Base-by-base conservation (phyloP, 2,113 vertebrate genomes). In the Atherinomorus stipes region DNA sequence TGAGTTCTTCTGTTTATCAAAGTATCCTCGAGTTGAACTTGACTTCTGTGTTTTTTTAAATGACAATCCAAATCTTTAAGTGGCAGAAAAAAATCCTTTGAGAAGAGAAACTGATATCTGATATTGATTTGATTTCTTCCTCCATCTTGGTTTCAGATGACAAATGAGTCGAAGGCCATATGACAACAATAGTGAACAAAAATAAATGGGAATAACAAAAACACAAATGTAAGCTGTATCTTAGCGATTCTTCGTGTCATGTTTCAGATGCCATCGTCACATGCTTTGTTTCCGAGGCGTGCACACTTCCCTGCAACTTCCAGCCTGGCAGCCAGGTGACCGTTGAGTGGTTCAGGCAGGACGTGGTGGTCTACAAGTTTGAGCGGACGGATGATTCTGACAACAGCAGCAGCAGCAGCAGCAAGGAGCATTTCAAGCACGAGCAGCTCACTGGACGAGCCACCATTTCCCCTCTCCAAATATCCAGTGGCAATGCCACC, bases 301-400 rank as follows among this genome's bases (percentile, higher is more conserved):
- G 93, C 34, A 23, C 90, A 38, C 93, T 96, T 0, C 95, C 95
- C 52, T 96, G 96, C 83, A 23, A 0, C 78, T 96, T 96, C 71
- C 51, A 31, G 18, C 89, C 84, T 7, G 85, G 60, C 0, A 1
- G 53, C 0, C 26, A 84, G 13, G 88, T 88, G 80, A 84, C 85
- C 7, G 80, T 97, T 23, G 75, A 91, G 74, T 97, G 95, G 95
- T 90, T 84, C 88, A 22, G 22, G 69, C 91, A 89, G 78, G 68
- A 58, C 0, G n/a, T 1, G 21, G 3, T 69, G 12, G 78, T 95
- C 2, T 93, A 92, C 77, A 92, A 78, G 73, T 94, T 91, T 28
- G 66, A 88, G 47, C 19, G 69, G 7, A 44, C 18, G 0, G 64
- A 68, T 1, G 38, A 60, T 0, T 31, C 28, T 31, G 28, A 22